phyloP scores from a whole-genome alignment of 2,797 vertebrate genomes.

The Hippopotamyrus pictus region DNA sequence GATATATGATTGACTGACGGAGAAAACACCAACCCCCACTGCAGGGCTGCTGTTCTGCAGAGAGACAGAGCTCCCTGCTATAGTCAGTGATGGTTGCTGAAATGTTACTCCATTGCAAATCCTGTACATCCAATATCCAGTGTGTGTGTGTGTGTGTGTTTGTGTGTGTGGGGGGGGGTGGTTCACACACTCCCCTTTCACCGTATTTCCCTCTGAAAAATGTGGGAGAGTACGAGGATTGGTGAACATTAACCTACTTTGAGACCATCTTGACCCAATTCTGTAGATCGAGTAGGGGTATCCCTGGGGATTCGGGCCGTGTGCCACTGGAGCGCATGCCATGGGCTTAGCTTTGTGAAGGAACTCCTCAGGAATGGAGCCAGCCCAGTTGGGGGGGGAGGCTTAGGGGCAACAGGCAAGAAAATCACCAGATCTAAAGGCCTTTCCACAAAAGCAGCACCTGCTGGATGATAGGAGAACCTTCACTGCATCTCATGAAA shows the following conservation, averaged over 20 bases:
- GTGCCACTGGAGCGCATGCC: background rate
- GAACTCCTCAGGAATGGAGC: too few relatives aligned
- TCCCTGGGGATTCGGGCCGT: background rate
- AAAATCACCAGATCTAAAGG: background rate
- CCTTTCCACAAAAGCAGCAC: background rate
- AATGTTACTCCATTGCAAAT: background rate
- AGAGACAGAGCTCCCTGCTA: background rate
- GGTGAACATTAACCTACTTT: constrained; percentile 12
- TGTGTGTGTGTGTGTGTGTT: background rate
- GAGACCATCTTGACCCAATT: constrained; percentile 8
- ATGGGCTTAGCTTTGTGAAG: background rate
- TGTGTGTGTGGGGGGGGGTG: background rate
- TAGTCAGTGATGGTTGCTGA: background rate
- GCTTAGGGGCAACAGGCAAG: background rate
- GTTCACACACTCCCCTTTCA: background rate
- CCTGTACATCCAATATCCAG: background rate
- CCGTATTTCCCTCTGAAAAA: background rate
- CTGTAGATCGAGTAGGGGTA: background rate
- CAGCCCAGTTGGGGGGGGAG: background rate
- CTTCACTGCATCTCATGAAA: background rate
- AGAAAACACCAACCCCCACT: background rate
- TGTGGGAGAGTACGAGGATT: background rate
- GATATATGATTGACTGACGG: background rate
- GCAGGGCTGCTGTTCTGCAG: background rate
- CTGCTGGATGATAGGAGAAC: background rate